Base-by-base conservation (phyloP, 2,888 invertebrate genomes). In the Leptopilina myrica region DNA sequence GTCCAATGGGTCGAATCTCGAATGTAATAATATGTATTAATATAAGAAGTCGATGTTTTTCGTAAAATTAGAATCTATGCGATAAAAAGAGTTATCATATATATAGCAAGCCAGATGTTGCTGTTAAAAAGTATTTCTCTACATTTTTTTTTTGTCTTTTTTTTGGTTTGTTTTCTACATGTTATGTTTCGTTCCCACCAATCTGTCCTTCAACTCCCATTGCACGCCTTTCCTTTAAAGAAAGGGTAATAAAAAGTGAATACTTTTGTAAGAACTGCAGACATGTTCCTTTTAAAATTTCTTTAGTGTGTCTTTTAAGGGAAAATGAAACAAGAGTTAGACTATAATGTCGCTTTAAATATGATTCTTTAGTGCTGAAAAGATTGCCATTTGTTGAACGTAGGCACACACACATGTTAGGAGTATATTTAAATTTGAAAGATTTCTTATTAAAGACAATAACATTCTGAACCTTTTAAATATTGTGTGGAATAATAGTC, bases 371-470 rank as follows among this genome's bases (percentile, higher is more conserved):
- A 64, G 26, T 26, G 20, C 20, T 3, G 33, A 26, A 64, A 64
- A 15, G n/a, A 6, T 2, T 62, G 7, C 5, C 3, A 40, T 43
- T 43, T 40, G 14, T 65, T 33, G 6, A 65, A 40, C 43, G 81
- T 80, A 81, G 77, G n/a, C n/a, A 79, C 81, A 77, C 81, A 76
- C 33, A 33, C 33, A 33, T 33, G 33, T 33, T 33, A 3, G 3
- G 0, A 20, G 20, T 20, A 20, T 20, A 20, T 20, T 20, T 20
- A 20, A 20, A 20, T 20, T 20, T 20, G 20, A 20, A 20, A 20
- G n/a, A n/a, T n/a, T n/a, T n/a, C 20, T 20, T 20, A 20, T 20
- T 20, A 20, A 20, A 20, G 20, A 20, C 20, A 20, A 20, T 20
- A 20, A 20, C 20, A 1, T 20, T 20, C 20, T 20, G 20, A 20